A percentile compares a stretch with the other conserved stretches of the same genome.
Conservation (phyloP, 1,140 invertebrate species). For the Procambarus virginalis region DNA sequence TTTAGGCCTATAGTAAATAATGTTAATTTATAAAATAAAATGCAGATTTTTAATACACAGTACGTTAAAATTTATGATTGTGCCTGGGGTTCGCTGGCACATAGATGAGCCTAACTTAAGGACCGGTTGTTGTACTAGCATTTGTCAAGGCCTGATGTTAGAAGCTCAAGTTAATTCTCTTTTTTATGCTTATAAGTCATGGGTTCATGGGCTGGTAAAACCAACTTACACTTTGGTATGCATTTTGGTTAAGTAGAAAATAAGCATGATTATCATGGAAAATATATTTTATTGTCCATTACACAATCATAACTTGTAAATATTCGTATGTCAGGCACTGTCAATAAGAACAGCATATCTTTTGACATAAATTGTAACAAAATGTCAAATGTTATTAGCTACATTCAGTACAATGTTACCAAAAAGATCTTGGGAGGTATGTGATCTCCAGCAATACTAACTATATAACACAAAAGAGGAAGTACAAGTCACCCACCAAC, state of each 20-base stretch:
- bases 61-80: too few relatives aligned
- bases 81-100: too few relatives aligned
- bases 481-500: too few relatives aligned
- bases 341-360: neutral
- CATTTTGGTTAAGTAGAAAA: neutral
- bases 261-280: conserved; percentile 1
- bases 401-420: neutral
- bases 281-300: neutral
- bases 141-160: too few relatives aligned
- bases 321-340: neutral
- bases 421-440: neutral
- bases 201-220: too few relatives aligned
- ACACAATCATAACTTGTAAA: conserved; percentile 4
- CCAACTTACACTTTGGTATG: neutral
- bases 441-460: neutral
- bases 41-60: too few relatives aligned
- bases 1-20: too few relatives aligned
- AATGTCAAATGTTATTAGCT: neutral
- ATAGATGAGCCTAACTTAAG: too few relatives aligned
- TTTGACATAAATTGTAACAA: neutral
- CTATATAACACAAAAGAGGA: neutral
- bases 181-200: too few relatives aligned
- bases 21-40: too few relatives aligned
- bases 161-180: too few relatives aligned
- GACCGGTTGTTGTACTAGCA: too few relatives aligned